phyloP scores from a whole-genome alignment of 92 coral and sea anemone species.

The Anthopleura xanthogrammica region DNA sequence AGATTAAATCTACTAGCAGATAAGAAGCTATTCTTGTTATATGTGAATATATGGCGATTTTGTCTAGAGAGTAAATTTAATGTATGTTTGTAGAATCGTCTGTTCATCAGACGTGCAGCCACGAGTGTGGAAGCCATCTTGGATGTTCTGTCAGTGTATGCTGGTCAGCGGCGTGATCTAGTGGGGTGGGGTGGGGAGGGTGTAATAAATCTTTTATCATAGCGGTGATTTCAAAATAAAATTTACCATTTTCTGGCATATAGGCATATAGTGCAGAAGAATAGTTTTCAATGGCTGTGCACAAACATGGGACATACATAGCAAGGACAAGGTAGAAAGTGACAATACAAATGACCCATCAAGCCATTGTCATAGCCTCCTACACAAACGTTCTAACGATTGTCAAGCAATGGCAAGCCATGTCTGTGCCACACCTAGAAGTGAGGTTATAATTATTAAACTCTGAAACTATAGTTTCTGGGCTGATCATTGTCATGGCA shows the following conservation, averaged over 20 bases:
- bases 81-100: slow-evolving; percentile 13
- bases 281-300: neutral
- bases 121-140: slow-evolving; percentile 36
- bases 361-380: too few species aligned
- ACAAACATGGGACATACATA: too few species aligned
- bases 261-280: neutral
- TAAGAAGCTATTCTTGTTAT: neutral
- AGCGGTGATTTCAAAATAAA: too few species aligned
- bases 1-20: slow-evolving; percentile 36
- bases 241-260: too few species aligned
- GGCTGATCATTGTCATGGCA: neutral
- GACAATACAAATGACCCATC: too few species aligned
- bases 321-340: too few species aligned
- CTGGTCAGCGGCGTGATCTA: slow-evolving; percentile 12
- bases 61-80: neutral
- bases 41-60: slow-evolving; percentile 30
- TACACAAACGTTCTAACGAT: too few species aligned
- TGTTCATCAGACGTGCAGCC: slow-evolving; percentile 1
- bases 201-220: neutral
- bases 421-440: too few species aligned
- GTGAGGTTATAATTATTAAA: too few species aligned
- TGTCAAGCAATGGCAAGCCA: too few species aligned
- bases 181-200: neutral
- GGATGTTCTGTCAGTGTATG: slow-evolving; percentile 12
- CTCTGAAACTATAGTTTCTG: too few species aligned